Percentiles rank a stretch among this genome's conserved stretches.
These are phyloP conservation scores for Daubentonia madagascariensis DNA, from an alignment of 2,113 vertebrate species.

Conservation along the genomic window DNA sequence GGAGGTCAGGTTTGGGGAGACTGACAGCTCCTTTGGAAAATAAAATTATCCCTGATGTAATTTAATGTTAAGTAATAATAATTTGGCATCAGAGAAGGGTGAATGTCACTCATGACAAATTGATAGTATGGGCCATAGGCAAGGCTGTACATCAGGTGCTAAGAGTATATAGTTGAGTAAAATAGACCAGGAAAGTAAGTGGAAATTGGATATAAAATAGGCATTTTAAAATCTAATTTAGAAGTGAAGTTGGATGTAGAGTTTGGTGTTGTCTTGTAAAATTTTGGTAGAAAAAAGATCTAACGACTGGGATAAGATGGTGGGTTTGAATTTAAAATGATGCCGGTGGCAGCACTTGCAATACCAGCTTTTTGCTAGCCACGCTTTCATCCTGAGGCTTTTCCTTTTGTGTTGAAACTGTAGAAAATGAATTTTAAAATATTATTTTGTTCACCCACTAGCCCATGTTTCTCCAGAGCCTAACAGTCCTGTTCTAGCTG, in stretches of 20 bases:
- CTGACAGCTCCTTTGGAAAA: not conserved
- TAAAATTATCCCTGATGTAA: not conserved
- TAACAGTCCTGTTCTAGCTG: accelerated
- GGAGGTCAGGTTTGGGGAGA: not conserved
- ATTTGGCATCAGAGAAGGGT: not conserved
- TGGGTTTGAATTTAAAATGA: not conserved
- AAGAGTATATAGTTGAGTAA: accelerated
- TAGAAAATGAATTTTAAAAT: accelerated
- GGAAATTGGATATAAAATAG: not conserved
- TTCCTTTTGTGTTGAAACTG: not conserved
- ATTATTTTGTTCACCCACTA: accelerated
- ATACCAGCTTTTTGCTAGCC: accelerated
- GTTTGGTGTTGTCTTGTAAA: not conserved
- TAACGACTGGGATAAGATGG: too few species aligned
- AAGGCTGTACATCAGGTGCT: accelerated
- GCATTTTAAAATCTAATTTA: not conserved
- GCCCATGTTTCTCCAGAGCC: accelerated
- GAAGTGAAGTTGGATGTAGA: not conserved
- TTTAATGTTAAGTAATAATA: accelerated
- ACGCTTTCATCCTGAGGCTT: accelerated
- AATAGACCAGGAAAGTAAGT: not conserved
- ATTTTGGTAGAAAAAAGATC: not conserved
- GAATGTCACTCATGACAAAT: accelerated
- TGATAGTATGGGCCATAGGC: accelerated
- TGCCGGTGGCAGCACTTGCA: accelerated